phyloP scores from a whole-genome alignment of 2,888 invertebrate species.

The Netelia virgata region DNA sequence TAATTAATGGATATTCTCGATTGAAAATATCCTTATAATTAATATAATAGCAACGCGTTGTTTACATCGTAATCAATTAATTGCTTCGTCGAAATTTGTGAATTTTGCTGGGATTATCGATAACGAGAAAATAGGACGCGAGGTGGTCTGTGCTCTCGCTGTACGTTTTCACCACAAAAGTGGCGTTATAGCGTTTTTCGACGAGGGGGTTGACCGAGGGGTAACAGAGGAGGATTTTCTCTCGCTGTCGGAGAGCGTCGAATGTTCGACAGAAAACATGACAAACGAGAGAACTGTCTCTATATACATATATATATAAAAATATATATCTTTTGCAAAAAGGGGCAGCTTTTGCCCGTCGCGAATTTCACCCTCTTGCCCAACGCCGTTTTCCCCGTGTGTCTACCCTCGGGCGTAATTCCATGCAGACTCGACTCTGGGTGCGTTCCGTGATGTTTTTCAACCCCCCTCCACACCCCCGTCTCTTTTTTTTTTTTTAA shows the following conservation, averaged over 20 bases:
- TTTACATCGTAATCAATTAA: too few relatives aligned
- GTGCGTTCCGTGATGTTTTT: slow-evolving; percentile 27
- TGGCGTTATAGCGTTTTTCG: not conserved
- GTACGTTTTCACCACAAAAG: slow-evolving; percentile 7
- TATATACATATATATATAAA: not conserved
- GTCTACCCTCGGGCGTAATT: slow-evolving; percentile 36
- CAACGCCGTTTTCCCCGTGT: slow-evolving; percentile 32
- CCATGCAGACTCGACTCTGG: slow-evolving; percentile 32
- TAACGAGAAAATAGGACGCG: not conserved
- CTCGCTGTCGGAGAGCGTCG: slow-evolving; percentile 13
- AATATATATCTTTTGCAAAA: not conserved
- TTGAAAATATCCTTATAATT: too few relatives aligned
- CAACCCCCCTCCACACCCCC: not conserved
- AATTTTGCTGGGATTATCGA: not conserved
- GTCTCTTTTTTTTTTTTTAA: slow-evolving; percentile 20
- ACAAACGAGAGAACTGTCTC: slow-evolving; percentile 32
- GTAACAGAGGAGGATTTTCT: not conserved
- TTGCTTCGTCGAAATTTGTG: not conserved
- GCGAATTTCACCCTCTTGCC: slow-evolving; percentile 45
- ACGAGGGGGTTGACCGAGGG: not conserved
- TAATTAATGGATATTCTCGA: too few relatives aligned
- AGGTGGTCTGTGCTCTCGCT: not conserved
- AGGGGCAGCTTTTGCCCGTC: slow-evolving; percentile 39
- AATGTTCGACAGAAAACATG: slow-evolving; percentile 43
- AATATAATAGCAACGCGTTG: too few relatives aligned